A percentile compares a stretch with the other conserved stretches of the same genome.
Evolutionary conservation across 2,888 invertebrate species (phyloP).

Genomic region (Cephus runcator): DNA sequence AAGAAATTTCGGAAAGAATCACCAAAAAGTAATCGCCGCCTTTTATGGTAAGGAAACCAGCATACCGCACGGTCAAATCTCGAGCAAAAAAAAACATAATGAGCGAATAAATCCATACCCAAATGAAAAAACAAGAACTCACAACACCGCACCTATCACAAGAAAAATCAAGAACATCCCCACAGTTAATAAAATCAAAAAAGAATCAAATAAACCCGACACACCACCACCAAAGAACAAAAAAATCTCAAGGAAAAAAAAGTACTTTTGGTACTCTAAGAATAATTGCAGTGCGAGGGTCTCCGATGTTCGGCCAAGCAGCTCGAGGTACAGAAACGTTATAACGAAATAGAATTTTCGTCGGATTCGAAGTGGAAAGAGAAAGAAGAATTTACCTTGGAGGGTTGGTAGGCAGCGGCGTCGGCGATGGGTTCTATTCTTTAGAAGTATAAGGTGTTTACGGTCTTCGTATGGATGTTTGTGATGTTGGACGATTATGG

Average conservation of each 20-base stretch:
- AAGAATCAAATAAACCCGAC: background rate
- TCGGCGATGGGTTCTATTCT: constrained; percentile 23
- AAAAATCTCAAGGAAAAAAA: constrained; percentile 2
- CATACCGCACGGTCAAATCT: background rate
- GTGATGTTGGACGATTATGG: constrained; percentile 18
- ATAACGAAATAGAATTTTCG: background rate
- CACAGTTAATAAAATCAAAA: background rate
- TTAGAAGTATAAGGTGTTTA: background rate
- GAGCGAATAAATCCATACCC: background rate
- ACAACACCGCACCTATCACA: background rate
- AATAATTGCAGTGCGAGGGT: background rate
- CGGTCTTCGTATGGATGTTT: background rate
- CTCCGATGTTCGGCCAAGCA: background rate
- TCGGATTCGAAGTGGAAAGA: background rate
- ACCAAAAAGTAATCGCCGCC: too few species aligned
- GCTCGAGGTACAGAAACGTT: background rate
- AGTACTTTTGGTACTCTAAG: background rate
- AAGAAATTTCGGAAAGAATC: background rate
- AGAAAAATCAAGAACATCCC: background rate
- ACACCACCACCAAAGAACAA: background rate
- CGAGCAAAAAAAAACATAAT: background rate
- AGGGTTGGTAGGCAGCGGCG: constrained; percentile 49
- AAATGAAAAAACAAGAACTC: background rate
- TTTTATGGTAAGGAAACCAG: background rate
- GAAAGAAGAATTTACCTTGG: constrained; percentile 45